A percentile compares a stretch with the other conserved stretches of the same genome.
Conservation (phyloP, 2,797 vertebrate genomes). For the Gallinago stenura region DNA sequence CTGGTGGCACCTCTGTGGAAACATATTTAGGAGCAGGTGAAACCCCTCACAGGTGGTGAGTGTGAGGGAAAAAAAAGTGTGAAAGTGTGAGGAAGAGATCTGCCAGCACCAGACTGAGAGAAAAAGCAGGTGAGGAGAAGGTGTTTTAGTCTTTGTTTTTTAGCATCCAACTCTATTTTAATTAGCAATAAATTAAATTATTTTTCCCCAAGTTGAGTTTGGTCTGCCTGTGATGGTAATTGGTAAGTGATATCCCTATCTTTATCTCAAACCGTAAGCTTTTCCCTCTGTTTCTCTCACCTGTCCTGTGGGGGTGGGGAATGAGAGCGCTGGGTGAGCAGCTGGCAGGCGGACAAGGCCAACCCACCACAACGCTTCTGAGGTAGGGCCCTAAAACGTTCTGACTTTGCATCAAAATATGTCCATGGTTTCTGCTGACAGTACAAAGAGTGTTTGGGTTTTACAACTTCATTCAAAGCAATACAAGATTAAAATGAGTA, state of each 20-base stretch:
- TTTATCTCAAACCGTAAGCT: background rate
- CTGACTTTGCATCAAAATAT: background rate
- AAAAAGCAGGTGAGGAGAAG: background rate
- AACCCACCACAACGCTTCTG: rapidly evolving
- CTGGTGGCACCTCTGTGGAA: background rate
- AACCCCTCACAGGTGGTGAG: rapidly evolving
- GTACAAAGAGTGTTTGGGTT: background rate
- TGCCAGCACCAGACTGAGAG: background rate
- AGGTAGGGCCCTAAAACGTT: rapidly evolving
- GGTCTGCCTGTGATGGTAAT: background rate
- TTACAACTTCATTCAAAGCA: background rate
- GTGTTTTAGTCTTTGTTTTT: background rate
- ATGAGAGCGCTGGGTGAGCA: rapidly evolving
- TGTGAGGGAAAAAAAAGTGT: background rate
- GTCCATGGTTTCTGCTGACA: rapidly evolving
- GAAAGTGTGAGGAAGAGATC: background rate
- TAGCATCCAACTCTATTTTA: background rate
- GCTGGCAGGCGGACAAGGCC: background rate
- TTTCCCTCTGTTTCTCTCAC: background rate
- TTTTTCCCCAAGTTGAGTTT: background rate
- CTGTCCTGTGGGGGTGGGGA: background rate
- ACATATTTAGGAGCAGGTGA: rapidly evolving
- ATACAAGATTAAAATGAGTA: rapidly evolving
- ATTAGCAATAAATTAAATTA: background rate
- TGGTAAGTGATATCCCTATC: background rate